Base-by-base conservation (phyloP, 2,888 invertebrate genomes). In the Cremastinae sp. region DNA sequence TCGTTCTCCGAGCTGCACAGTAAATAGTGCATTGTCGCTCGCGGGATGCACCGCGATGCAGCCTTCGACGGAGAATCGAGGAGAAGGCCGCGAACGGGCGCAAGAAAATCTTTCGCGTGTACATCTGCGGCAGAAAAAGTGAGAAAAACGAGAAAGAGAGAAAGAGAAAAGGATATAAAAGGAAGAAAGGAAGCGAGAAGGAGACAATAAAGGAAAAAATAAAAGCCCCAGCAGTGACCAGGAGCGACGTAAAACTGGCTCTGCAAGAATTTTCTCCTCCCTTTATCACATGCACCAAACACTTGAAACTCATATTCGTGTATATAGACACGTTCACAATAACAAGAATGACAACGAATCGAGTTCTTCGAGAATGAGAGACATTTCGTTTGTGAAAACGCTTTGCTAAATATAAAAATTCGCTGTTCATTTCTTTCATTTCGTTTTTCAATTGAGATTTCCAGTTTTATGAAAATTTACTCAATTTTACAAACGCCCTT, bases 41-140 rank as follows among this genome's bases (percentile, higher is more conserved):
- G 55, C 59, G 37, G 37, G 62, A 74, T 74, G 43, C 69, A 69
- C 64, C 69, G 62, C 58, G 58, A 69, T 55, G 69, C 74, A 70
- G 59, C 74, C 74, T 75, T 70, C 70, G 69, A 45, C 39, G 74
- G n/a, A n/a, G n/a, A 59, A 53, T 41, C 59, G 65, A 8, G 59
- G 49, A 65, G 65, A 75, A 75, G 74, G 70, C 69, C 74, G 74
- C 45, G 45, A 14, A 20, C 59, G 28, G 53, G 59, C 59, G 49
- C 41, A 51, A n/a, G 64, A 51, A 28, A 39, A 20, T 20, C 28
- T 53, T 12, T 28, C 28, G 43, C n/a, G n/a, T n/a, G n/a, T n/a
- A n/a, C n/a, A n/a, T n/a, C n/a, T n/a, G n/a, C n/a, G 28, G 28
- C 28, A 28, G n/a, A n/a, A n/a, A 28, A 5, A 28, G 28, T 28